These are phyloP conservation scores for Cylloceria caligata DNA, from an alignment of 2,888 invertebrate species.

Conservation along the genomic window DNA sequence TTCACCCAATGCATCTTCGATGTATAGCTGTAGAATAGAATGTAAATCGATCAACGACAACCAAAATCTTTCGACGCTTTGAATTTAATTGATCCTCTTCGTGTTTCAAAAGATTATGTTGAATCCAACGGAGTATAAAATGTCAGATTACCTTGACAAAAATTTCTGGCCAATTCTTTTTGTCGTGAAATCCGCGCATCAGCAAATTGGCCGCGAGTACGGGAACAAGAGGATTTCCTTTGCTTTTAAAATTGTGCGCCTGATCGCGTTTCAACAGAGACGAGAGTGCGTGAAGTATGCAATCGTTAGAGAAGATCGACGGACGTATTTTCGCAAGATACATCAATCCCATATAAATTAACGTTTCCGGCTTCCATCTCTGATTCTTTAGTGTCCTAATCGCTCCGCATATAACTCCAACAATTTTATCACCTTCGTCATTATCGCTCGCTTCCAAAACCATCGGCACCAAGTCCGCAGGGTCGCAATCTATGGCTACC, in stretches of 20 bases:
- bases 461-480: slow-evolving; percentile 91
- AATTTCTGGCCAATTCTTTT: slow-evolving; percentile 95
- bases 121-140: too few relatives aligned
- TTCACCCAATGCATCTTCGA: slow-evolving; percentile 97
- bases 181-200: slow-evolving; percentile 92
- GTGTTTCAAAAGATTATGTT: not conserved
- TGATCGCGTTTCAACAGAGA: slow-evolving; percentile 92
- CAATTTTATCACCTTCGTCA: slow-evolving; percentile 92
- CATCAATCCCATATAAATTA: slow-evolving; percentile 91
- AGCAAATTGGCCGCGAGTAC: slow-evolving; percentile 94
- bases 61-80: not conserved
- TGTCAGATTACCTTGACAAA: slow-evolving; percentile 89
- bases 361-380: slow-evolving; percentile 93
- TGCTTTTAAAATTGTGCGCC: slow-evolving; percentile 89
- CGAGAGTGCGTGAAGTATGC: slow-evolving; percentile 91
- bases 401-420: slow-evolving; percentile 94
- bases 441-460: slow-evolving; percentile 91
- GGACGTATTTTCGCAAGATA: slow-evolving; percentile 93
- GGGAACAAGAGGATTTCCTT: slow-evolving; percentile 92
- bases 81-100: not conserved
- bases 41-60: slow-evolving; percentile 12
- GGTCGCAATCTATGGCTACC: slow-evolving; percentile 92
- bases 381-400: slow-evolving; percentile 92
- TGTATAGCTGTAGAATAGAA: slow-evolving; percentile 88
- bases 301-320: slow-evolving; percentile 90